These are phyloP conservation scores for Drosophila persimilis DNA, from an alignment of 1,140 invertebrate genomes.

Conservation along the genomic window DNA sequence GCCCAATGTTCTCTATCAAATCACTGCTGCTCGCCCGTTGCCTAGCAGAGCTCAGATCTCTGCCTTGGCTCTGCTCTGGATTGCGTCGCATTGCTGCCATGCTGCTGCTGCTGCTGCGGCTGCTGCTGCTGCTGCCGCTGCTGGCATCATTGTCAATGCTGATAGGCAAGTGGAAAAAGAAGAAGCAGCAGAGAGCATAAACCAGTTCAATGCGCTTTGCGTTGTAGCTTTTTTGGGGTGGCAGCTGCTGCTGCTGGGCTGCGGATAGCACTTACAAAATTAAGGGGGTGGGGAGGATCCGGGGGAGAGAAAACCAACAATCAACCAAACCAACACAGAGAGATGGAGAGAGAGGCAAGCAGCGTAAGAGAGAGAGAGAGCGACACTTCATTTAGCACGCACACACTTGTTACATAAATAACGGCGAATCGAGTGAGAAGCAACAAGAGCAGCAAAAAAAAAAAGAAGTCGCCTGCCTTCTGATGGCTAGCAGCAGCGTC, in stretches of 20 bases:
- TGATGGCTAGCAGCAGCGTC: too few species aligned
- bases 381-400: slow-evolving; percentile 68
- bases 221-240: slow-evolving; percentile 46
- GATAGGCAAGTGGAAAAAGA: slow-evolving; percentile 57
- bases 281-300: neutral
- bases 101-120: slow-evolving; percentile 31
- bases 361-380: slow-evolving; percentile 7
- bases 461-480: slow-evolving; percentile 44
- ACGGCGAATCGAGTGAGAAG: slow-evolving; percentile 73
- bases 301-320: slow-evolving; percentile 41
- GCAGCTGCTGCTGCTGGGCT: slow-evolving; percentile 27
- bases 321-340: slow-evolving; percentile 36
- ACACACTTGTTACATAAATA: slow-evolving; percentile 81
- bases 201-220: slow-evolving; percentile 75
- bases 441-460: slow-evolving; percentile 58
- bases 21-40: too few species aligned
- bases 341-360: slow-evolving; percentile 7
- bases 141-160: slow-evolving; percentile 53
- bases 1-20: too few species aligned
- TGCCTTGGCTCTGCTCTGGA: slow-evolving; percentile 10
- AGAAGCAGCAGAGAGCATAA: slow-evolving; percentile 48
- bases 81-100: slow-evolving; percentile 9
- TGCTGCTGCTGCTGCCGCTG: slow-evolving; percentile 15
- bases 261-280: slow-evolving; percentile 29
- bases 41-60: neutral